Evolutionary conservation across 2,888 invertebrate species (phyloP), one percentile per base, ranked within the genome.

Genomic region (Ormyrus pomaceus): DNA sequence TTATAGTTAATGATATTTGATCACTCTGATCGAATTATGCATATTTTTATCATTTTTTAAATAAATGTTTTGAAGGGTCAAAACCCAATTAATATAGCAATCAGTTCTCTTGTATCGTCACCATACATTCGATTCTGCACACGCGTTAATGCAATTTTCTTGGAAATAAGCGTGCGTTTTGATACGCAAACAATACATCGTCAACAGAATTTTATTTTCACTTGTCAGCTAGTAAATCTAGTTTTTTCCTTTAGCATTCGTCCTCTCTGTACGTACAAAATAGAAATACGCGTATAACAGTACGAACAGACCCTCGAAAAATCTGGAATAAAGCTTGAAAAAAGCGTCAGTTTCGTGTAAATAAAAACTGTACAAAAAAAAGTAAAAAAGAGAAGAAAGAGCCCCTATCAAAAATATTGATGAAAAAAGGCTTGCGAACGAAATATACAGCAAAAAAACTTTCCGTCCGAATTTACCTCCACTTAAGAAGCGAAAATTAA

Each of bases 371-470:
- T n/a, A 45, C 56, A n/a, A 10, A 59, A 71, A 50, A 51, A 11
- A 11, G 13, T 58, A 7, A 19, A 61, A 51, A 61, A 59, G 6
- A 45, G 66, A 11, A 53, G 34, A 19, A 53, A 8, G 34, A 65
- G 65, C 51, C 11, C 51, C 66, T 66, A 66, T 66, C 66, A 53
- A 19, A 19, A 66, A 66, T 53, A 66, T 66, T 70, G 56, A 51
- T 71, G 11, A 34, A 69, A 69, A 69, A 55, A 45, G 0, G 50
- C 58, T 10, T 50, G 50, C 64, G 6, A 64, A 64, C 50, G 50
- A 64, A 64, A 64, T 48, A 2, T n/a, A 64, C 50, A 9, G 34
- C 53, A 11, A 66, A 66, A 11, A 66, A 66, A 66, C 51, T 66
- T 51, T 66, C 6, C 13, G 66, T 53, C 19, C 10, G n/a, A 19